Conservation (phyloP, 2,113 vertebrate species). For the Chascanopsetta lugubris region DNA sequence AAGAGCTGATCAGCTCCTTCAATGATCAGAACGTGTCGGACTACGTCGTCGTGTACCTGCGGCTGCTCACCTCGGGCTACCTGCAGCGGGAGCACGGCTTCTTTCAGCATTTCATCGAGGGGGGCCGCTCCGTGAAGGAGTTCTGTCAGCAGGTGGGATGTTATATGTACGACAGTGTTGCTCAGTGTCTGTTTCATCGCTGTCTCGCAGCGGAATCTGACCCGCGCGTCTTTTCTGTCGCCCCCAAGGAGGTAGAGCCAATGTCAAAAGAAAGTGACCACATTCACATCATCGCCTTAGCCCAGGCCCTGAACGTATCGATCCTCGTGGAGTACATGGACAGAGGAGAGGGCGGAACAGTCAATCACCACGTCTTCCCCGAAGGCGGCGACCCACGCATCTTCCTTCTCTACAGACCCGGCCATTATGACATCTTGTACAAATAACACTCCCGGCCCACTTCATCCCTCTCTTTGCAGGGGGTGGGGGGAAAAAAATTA, state of each 20-base stretch:
- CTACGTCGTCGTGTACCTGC: constrained; percentile 93
- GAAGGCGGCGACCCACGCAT: constrained; percentile 92
- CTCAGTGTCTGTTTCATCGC: background rate
- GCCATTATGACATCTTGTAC: constrained; percentile 97
- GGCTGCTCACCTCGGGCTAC: constrained; percentile 93
- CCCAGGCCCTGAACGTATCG: constrained; percentile 89
- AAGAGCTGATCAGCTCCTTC: constrained; percentile 88
- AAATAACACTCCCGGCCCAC: constrained; percentile 80
- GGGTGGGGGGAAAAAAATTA: constrained; percentile 22
- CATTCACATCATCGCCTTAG: constrained; percentile 96
- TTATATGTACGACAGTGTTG: background rate
- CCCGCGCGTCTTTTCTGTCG: background rate
- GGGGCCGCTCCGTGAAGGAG: constrained; percentile 91
- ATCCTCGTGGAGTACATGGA: constrained; percentile 98
- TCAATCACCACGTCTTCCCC: constrained; percentile 92
- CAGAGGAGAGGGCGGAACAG: constrained; percentile 89
- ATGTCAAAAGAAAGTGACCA: constrained; percentile 98
- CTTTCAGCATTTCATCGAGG: constrained; percentile 96
- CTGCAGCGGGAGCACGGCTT: constrained; percentile 91
- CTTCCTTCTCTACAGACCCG: constrained; percentile 93
- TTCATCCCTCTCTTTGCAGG: constrained; percentile 34
- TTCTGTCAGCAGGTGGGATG: constrained; percentile 90
- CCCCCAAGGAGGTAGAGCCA: constrained; percentile 84
- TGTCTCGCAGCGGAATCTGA: background rate
- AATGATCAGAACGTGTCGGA: constrained; percentile 95